Evolutionary conservation across 2,888 invertebrate genomes (phyloP), one percentile per base, ranked within the genome.

Genomic region (Hoplodrina ambigua): DNA sequence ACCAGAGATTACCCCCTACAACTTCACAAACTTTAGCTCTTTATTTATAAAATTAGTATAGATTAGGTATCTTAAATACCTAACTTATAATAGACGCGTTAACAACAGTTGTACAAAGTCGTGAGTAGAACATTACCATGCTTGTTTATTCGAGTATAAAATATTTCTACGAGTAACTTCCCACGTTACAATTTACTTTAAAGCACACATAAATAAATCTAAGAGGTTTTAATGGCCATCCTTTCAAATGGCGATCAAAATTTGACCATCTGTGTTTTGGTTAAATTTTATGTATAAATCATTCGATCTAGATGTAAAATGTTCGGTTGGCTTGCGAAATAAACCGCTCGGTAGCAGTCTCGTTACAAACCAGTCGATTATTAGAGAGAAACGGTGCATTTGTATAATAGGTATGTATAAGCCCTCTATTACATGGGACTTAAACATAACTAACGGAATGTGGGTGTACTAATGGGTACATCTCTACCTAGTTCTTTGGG

Each of bases 101-200:
- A 25, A 6, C 17, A 30, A 17, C 3, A 5, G 15, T 5, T 55
- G 33, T 50, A 15, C 33, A 30, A 52, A 72, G 41, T 60, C 49
- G 73, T 64, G 75, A 75, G 41, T 19, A 8, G 56, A 60, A 17
- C 59, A 64, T 75, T 78, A 52, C 19, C 37, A 57, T 68, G 68
- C 69, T 15, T 20, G 58, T 72, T 58, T 59, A 59, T 11, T 49
- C 11, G 4, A 75, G 30, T 53, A 70, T 15, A 4, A 44, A 19
- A 46, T 60, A 7, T 50, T 30, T 20, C 11, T 11, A 41, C 15
- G 2, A 62, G 52, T 60, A 13, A 6, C 56, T 75, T 60, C 79
- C 63, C 72, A 78, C 78, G 63, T 44, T 44, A 64, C 52, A 60
- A 50, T 75, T 57, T 72, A 64, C 30, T 64, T 60, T 13, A 37